These are phyloP conservation scores for Chydorus sphaericus DNA, from an alignment of 2,888 invertebrate genomes.

Conservation along the genomic window DNA sequence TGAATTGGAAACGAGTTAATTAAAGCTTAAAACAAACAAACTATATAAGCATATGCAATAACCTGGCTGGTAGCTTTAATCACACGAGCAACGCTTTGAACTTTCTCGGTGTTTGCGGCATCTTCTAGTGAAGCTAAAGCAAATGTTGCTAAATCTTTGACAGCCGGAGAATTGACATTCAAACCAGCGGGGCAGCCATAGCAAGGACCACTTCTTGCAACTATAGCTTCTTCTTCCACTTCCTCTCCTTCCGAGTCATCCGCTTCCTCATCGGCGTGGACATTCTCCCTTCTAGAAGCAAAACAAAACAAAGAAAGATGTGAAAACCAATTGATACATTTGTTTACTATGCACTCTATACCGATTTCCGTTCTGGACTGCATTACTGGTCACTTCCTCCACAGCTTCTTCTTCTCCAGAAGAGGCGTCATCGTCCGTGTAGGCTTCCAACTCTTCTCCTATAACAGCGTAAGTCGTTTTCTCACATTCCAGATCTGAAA, in stretches of 20 bases:
- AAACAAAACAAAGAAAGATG: neutral
- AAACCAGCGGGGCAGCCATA: constrained; percentile 22
- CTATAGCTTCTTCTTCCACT: neutral
- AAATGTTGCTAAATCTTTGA: constrained; percentile 21
- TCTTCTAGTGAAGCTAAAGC: constrained; percentile 20
- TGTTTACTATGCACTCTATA: neutral
- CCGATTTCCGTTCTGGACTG: neutral
- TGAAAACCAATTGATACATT: neutral
- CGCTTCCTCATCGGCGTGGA: neutral
- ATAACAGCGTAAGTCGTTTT: constrained; percentile 1
- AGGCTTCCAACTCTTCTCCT: constrained; percentile 4
- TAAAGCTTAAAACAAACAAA: neutral
- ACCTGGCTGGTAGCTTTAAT: constrained; percentile 23
- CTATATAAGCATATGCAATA: neutral
- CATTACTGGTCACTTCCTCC: constrained; percentile 1
- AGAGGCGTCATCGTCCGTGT: neutral
- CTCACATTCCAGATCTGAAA: constrained; percentile 10
- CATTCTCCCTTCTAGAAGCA: neutral
- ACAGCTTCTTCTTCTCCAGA: neutral
- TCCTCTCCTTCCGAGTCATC: neutral
- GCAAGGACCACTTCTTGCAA: constrained; percentile 17
- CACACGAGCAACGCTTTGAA: constrained; percentile 20
- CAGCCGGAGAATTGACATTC: constrained; percentile 19
- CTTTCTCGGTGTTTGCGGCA: constrained; percentile 14
- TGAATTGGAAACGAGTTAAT: constrained; percentile 20